These are phyloP conservation scores for Halictus quadricinctus DNA, from an alignment of 2,888 invertebrate species.

Conservation along the genomic window DNA sequence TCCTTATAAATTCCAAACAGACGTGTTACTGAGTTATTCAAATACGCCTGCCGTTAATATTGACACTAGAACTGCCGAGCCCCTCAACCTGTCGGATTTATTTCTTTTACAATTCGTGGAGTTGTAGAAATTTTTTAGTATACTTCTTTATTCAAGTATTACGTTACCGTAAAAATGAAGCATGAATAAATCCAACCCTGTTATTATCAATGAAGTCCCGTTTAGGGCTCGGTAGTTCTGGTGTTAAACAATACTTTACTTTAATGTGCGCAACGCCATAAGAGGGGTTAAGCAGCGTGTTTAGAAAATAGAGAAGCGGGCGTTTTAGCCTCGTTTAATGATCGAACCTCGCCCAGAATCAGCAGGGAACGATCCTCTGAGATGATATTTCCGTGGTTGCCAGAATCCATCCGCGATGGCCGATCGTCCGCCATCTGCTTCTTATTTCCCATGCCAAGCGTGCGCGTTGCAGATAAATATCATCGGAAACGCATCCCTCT, in stretches of 20 bases:
- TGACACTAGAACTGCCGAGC: no score
- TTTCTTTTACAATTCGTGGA: background rate
- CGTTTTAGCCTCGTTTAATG: background rate
- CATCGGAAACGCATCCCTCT: slow-evolving; percentile 65
- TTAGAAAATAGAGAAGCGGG: background rate
- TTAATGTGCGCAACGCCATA: background rate
- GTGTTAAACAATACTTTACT: background rate
- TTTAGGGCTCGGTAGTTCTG: no score
- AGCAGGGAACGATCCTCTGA: background rate
- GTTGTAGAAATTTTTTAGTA: background rate
- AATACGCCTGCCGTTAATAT: no score
- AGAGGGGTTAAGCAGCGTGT: background rate
- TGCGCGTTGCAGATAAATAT: slow-evolving; percentile 63
- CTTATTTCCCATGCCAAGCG: slow-evolving; percentile 47
- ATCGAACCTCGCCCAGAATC: background rate
- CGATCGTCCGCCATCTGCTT: slow-evolving; percentile 53
- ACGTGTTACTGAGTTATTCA: no score
- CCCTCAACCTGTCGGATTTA: no score
- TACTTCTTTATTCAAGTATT: no score
- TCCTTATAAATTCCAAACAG: no score
- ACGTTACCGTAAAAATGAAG: no score
- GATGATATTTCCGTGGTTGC: slow-evolving; percentile 12
- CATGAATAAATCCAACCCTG: no score
- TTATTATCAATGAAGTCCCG: no score
- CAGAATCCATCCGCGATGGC: slow-evolving; percentile 15